A percentile compares a stretch with the other conserved stretches of the same genome.
phyloP scores from a whole-genome alignment of 2,797 vertebrate species.

The Sarcoramphus papa region DNA sequence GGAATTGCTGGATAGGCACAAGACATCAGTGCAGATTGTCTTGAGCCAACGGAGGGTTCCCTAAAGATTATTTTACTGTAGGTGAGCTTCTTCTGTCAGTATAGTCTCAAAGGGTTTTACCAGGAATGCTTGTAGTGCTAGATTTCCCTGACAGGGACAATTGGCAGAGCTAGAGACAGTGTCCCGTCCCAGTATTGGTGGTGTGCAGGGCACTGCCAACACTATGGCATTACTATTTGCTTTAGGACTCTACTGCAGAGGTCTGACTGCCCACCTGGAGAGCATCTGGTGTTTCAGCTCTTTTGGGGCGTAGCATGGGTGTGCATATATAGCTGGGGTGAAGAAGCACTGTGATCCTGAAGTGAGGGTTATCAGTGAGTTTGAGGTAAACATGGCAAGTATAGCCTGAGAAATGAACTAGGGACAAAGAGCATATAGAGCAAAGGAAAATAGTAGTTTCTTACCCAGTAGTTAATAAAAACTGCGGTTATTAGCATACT shows the following conservation, averaged over 20 bases:
- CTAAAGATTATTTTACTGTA: neutral
- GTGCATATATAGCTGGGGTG: neutral
- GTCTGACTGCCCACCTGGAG: neutral
- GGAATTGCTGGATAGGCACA: neutral
- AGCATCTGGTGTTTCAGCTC: neutral
- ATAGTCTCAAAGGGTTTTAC: neutral
- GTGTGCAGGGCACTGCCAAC: neutral
- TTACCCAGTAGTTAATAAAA: conserved; percentile 73
- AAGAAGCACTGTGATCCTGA: neutral
- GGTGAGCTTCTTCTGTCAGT: neutral
- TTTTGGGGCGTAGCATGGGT: neutral
- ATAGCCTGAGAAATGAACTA: neutral
- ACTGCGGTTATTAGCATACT: conserved; percentile 63
- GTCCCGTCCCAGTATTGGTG: neutral
- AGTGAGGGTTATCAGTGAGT: neutral
- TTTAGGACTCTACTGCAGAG: neutral
- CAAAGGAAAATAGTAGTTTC: conserved; percentile 20
- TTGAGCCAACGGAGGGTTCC: neutral
- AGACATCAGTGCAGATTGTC: neutral
- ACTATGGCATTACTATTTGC: neutral
- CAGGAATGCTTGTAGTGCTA: neutral
- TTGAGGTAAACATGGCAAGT: neutral
- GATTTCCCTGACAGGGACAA: neutral
- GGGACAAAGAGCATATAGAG: neutral
- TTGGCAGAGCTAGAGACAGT: neutral